Evolutionary conservation across 1,140 invertebrate species (phyloP).

Genomic region (Frieseomelitta varia): DNA sequence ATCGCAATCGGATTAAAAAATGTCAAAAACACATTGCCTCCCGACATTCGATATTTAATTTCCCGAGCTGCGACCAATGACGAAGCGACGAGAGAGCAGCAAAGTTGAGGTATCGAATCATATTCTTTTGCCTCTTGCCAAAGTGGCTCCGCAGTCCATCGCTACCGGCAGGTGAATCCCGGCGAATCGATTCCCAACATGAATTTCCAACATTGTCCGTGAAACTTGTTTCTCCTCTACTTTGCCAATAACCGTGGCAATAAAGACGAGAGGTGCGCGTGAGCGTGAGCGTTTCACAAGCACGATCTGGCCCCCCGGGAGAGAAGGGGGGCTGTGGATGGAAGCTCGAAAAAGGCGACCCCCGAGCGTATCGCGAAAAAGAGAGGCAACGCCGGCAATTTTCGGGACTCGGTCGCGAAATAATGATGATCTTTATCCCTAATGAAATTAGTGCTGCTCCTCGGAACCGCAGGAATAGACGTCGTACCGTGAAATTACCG

Average conservation of each 20-base stretch:
- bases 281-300: neutral
- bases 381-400: slow-evolving; percentile 68
- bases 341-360: slow-evolving; percentile 34
- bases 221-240: neutral
- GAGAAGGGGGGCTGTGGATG: neutral
- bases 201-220: slow-evolving; percentile 23
- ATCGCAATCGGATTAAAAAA: no score
- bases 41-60: no score
- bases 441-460: slow-evolving; percentile 78
- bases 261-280: slow-evolving; percentile 29
- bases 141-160: no score
- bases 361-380: slow-evolving; percentile 59
- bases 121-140: no score
- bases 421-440: slow-evolving; percentile 80
- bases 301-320: slow-evolving; percentile 8
- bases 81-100: no score
- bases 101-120: no score
- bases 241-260: neutral
- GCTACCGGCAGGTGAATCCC: no score
- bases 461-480: slow-evolving; percentile 71
- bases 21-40: no score
- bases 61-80: no score
- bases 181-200: neutral
- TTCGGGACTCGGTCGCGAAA: slow-evolving; percentile 72
- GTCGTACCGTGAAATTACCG: slow-evolving; percentile 77